phyloP scores from a whole-genome alignment of 2,113 vertebrate genomes.

The Tylochromis polylepis region DNA sequence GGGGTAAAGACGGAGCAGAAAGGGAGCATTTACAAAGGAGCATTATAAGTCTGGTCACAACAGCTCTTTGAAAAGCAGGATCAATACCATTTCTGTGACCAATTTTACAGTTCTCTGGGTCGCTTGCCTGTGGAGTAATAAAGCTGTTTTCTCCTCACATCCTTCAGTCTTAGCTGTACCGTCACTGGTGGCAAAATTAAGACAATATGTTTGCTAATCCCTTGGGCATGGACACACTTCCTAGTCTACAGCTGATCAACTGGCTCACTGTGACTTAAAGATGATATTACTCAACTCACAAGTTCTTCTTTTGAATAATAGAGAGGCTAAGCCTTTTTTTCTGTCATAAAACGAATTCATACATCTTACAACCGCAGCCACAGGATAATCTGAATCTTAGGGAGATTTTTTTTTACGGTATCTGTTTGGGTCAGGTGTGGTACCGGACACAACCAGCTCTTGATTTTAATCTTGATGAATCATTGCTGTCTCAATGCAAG shows the following conservation, averaged over 20 bases:
- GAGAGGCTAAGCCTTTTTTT: not conserved
- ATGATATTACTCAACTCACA: not conserved
- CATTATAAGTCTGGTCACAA: constrained; percentile 62
- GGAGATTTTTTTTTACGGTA: not conserved
- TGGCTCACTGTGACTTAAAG: not conserved
- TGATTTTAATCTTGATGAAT: not conserved
- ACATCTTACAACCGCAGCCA: not conserved
- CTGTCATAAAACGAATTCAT: not conserved
- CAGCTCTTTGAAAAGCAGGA: constrained; percentile 50
- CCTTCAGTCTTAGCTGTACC: constrained; percentile 6
- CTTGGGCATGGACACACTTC: not conserved
- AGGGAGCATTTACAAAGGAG: constrained; percentile 15
- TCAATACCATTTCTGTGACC: constrained; percentile 66
- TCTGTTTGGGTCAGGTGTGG: not conserved
- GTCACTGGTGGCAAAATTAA: constrained; percentile 1
- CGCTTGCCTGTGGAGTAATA: constrained; percentile 49
- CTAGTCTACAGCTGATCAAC: not conserved
- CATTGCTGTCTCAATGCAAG: not conserved
- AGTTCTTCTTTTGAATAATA: not conserved
- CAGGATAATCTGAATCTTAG: not conserved
- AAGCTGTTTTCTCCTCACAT: constrained; percentile 52
- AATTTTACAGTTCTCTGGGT: constrained; percentile 65
- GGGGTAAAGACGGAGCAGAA: not conserved
- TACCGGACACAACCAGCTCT: not conserved
- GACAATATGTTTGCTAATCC: constrained; percentile 3